Conservation (phyloP, 2,888 invertebrate species). For the Dorcus parallelipipedus region DNA sequence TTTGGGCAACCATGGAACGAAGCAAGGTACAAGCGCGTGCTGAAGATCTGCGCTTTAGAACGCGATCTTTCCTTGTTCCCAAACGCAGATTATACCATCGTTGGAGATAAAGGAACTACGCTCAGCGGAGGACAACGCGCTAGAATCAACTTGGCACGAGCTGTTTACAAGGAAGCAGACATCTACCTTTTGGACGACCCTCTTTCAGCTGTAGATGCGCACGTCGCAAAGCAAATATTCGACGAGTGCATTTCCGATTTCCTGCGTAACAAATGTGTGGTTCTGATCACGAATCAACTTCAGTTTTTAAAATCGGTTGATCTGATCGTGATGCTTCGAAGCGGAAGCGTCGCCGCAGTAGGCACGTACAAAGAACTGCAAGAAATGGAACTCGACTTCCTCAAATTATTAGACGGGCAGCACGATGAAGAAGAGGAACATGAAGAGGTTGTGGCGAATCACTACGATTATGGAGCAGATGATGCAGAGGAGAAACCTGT, state of each 20-base stretch:
- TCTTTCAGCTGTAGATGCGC: constrained; percentile 69
- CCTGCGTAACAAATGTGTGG: constrained; percentile 65
- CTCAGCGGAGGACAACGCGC: constrained; percentile 76
- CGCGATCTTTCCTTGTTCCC: constrained; percentile 69
- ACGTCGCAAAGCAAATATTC: constrained; percentile 67
- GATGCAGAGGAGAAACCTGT: constrained; percentile 47
- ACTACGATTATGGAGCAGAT: constrained; percentile 52
- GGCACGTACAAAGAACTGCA: constrained; percentile 61
- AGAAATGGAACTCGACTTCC: constrained; percentile 69
- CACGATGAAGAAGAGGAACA: constrained; percentile 5
- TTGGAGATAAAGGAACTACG: constrained; percentile 72
- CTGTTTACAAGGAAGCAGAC: constrained; percentile 69
- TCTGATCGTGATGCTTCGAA: constrained; percentile 55
- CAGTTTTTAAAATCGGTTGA: constrained; percentile 66
- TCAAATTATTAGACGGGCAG: constrained; percentile 49
- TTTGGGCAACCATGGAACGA: constrained; percentile 74
- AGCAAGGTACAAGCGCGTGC: constrained; percentile 59
- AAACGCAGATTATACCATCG: constrained; percentile 72
- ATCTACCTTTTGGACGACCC: constrained; percentile 75
- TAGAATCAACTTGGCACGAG: constrained; percentile 60
- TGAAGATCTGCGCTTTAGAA: constrained; percentile 66
- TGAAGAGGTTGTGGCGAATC: constrained; percentile 30
- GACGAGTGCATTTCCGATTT: constrained; percentile 61
- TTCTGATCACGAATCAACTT: constrained; percentile 81
- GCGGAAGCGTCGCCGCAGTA: constrained; percentile 55